Base-by-base conservation (phyloP, 2,888 invertebrate species). In the Hoplodrina blanda region DNA sequence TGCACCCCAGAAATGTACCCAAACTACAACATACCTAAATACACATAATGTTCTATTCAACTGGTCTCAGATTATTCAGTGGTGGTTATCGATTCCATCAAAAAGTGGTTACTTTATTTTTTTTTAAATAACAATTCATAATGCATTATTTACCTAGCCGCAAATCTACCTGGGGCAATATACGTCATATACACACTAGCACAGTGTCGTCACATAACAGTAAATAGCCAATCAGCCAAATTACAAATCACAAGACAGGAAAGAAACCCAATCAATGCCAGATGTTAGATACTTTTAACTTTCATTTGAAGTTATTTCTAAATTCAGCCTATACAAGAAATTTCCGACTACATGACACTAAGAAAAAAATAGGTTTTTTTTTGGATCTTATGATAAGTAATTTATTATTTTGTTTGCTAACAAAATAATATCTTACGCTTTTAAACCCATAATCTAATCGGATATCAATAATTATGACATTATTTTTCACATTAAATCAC, bases 1-100 rank as follows among this genome's bases (percentile, higher is more conserved):
- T 56, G 37, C 15, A 53, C 17, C 59, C 46, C 25, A 46, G 5
- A 62, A 55, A 82, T 52, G 46, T 69, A 81, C 82, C 78, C 82
- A 70, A 82, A 81, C 64, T 70, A 62, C 20, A 62, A 62, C 15
- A 52, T 17, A 44, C 10, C 44, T 44, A 37, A 53, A 56, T 49
- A 41, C 41, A 59, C 8, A 53, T 50, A 4, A n/a, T 62, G 17
- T 4, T 15, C 17, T 46, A 46, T 46, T 17, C 5, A 17, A 46
- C 46, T 17, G 46, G 46, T 46, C 46, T 17, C 17, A 15, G 17
- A 46, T 17, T 11, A 46, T 17, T 17, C 5, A 17, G 5, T 46
- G 15, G 13, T 44, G 4, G 7, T 15, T 44, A 44, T 44, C 15
- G 44, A 44, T 2, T 30, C 37, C 37, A 10, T 2, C 10, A 37